Percentiles rank a stretch among this genome's conserved stretches.
Conservation (phyloP, 2,797 vertebrate genomes). For the Loriculus beryllinus region DNA sequence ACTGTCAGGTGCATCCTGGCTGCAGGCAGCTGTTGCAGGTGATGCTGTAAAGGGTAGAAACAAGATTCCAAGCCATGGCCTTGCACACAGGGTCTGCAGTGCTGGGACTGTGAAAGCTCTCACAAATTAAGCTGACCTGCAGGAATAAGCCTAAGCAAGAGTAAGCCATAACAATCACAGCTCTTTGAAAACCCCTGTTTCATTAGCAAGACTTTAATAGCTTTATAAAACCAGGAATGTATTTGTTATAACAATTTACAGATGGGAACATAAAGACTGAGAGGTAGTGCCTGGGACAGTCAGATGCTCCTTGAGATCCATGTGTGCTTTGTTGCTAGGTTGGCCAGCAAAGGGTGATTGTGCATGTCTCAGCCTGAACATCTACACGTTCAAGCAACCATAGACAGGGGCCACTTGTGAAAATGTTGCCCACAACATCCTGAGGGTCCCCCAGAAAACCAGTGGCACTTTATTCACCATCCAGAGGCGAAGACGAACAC, state of each 20-base stretch:
- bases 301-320: neutral
- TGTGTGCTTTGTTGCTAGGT: rapidly evolving
- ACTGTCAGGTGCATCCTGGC: neutral
- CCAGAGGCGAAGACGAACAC: neutral
- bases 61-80: neutral
- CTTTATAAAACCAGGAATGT: neutral
- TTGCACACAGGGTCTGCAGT: neutral
- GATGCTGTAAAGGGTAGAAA: neutral
- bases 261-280: neutral
- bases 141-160: neutral
- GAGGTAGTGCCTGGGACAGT: neutral
- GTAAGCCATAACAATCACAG: neutral
- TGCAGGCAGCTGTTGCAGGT: neutral
- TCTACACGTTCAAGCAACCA: neutral
- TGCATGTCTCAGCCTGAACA: neutral
- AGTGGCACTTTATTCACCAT: neutral
- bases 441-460: neutral
- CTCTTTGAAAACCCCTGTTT: neutral
- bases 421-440: neutral
- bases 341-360: neutral
- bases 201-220: neutral
- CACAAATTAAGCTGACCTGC: neutral
- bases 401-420: neutral
- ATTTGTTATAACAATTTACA: neutral
- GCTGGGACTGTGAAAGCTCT: neutral